These are phyloP conservation scores for Microtus montanus DNA, from an alignment of 2,113 vertebrate species.

Conservation along the genomic window DNA sequence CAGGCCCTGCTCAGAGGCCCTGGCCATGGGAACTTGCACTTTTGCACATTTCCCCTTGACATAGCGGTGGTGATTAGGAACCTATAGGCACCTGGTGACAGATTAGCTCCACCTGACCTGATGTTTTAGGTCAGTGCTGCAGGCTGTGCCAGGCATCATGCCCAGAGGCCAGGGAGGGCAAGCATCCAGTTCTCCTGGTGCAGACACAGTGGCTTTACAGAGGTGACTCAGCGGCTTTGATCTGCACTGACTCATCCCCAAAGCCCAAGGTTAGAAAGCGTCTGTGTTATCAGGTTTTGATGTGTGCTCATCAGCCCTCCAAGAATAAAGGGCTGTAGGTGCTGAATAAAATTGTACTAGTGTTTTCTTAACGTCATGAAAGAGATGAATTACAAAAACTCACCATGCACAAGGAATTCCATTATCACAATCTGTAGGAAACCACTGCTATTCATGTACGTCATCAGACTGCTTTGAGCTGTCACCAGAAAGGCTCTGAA, in stretches of 20 bases:
- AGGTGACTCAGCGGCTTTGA: background rate
- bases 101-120: background rate
- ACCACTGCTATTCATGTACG: background rate
- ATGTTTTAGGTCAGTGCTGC: background rate
- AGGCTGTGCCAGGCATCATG: rapidly evolving
- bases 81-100: background rate
- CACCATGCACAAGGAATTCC: rapidly evolving
- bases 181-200: background rate
- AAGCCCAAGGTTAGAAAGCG: background rate
- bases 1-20: background rate
- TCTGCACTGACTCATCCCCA: background rate
- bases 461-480: background rate
- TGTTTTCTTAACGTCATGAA: background rate
- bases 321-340: background rate
- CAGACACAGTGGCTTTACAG: background rate
- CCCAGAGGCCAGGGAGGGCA: background rate
- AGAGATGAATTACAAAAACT: background rate
- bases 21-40: background rate
- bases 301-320: background rate
- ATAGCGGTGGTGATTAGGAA: too few species aligned
- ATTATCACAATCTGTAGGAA: background rate
- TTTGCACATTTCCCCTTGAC: background rate
- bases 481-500: background rate
- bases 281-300: background rate
- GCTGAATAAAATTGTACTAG: background rate